Evolutionary conservation across 2,888 invertebrate species (phyloP).

Genomic region (Heliconius cydno): DNA sequence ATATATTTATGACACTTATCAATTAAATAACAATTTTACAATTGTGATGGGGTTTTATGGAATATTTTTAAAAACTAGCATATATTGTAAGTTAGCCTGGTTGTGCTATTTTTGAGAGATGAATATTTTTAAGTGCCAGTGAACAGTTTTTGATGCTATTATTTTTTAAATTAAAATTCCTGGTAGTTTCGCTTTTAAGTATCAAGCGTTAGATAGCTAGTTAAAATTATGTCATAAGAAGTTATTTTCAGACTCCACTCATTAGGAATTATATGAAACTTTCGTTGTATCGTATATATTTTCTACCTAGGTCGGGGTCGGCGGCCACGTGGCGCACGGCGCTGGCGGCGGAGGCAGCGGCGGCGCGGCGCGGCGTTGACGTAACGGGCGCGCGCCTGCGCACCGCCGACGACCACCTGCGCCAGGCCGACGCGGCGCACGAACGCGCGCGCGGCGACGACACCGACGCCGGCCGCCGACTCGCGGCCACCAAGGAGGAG

Average conservation of each 20-base stretch:
- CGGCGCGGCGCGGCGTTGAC: conserved; percentile 52
- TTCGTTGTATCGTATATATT: neutral
- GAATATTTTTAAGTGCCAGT: too few species aligned
- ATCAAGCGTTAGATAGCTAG: too few species aligned
- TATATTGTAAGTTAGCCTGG: neutral
- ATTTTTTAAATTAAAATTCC: too few species aligned
- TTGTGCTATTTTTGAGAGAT: too few species aligned
- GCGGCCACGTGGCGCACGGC: conserved; percentile 53
- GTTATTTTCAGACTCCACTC: too few species aligned
- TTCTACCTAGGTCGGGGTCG: conserved; percentile 56
- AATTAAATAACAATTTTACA: neutral
- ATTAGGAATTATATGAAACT: too few species aligned
- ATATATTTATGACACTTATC: too few species aligned
- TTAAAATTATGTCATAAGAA: too few species aligned
- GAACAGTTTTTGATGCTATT: too few species aligned
- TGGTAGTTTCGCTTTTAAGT: too few species aligned
- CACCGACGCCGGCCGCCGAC: conserved; percentile 52
- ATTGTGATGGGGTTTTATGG: neutral
- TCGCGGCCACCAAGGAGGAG: conserved; percentile 48
- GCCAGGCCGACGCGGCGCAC: conserved; percentile 63
- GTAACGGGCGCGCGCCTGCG: conserved; percentile 63
- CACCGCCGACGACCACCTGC: conserved; percentile 69
- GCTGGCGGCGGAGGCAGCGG: conserved; percentile 51
- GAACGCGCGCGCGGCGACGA: conserved; percentile 56
- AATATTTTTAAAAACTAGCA: neutral